Percentiles rank a stretch among this genome's conserved stretches.
Evolutionary conservation across 1,140 invertebrate species (phyloP).

Genomic region (Lepidurus apus): DNA sequence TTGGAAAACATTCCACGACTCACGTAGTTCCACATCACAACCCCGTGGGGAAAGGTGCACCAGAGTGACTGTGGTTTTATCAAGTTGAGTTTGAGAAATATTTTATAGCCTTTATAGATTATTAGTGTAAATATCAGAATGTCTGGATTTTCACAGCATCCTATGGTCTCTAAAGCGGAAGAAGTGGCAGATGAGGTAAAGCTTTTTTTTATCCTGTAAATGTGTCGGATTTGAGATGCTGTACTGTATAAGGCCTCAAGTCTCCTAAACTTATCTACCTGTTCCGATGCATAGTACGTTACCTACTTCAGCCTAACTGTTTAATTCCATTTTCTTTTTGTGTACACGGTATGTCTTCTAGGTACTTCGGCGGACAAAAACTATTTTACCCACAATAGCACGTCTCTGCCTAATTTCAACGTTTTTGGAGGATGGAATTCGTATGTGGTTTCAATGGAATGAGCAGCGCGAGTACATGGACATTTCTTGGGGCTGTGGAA

Average conservation of each 20-base stretch:
- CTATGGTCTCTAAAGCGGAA: conserved; percentile 78
- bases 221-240: conserved; percentile 36
- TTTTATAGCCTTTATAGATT: background rate
- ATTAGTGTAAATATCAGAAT: conserved; percentile 25
- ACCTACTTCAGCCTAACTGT: conserved; percentile 36
- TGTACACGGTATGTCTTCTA: conserved; percentile 46
- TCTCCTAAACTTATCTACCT: conserved; percentile 36
- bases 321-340: conserved; percentile 34
- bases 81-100: conserved; percentile 8
- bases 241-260: conserved; percentile 40
- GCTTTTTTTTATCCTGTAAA: conserved; percentile 36
- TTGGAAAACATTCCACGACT: background rate
- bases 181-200: conserved; percentile 90
- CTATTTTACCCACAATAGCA: conserved; percentile 90
- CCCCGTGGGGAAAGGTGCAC: conserved; percentile 20
- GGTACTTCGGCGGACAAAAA: conserved; percentile 87
- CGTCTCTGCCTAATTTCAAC: conserved; percentile 97
- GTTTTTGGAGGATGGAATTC: conserved; percentile 96
- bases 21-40: conserved; percentile 7
- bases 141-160: conserved; percentile 31
- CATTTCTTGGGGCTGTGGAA: conserved; percentile 95
- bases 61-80: background rate
- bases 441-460: conserved; percentile 99
- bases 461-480: conserved; percentile 98
- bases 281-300: conserved; percentile 49